These are phyloP conservation scores for Nysson spinosus DNA, from an alignment of 2,888 invertebrate genomes.

Conservation along the genomic window DNA sequence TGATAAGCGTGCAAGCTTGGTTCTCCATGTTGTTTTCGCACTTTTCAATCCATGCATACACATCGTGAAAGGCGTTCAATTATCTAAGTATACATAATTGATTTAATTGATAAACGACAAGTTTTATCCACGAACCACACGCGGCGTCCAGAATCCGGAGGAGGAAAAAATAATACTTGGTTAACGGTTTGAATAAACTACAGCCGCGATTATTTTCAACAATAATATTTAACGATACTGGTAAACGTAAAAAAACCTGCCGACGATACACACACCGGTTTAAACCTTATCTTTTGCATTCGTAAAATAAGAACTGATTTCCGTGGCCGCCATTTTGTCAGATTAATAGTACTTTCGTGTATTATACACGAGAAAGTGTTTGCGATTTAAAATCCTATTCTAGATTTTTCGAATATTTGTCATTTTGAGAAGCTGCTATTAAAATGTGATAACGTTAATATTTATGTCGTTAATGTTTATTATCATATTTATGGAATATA, in stretches of 20 bases:
- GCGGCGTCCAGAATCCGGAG: background rate
- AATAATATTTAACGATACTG: background rate
- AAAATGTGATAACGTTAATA: too few relatives aligned
- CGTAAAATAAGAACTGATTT: conserved; percentile 2
- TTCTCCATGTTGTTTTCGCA: too few relatives aligned
- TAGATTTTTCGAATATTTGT: too few relatives aligned
- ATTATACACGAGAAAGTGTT: too few relatives aligned
- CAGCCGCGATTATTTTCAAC: background rate
- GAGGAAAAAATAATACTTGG: background rate
- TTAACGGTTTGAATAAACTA: background rate
- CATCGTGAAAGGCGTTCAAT: background rate
- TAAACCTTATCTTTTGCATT: background rate
- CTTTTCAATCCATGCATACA: too few relatives aligned
- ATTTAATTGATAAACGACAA: background rate
- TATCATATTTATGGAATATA: too few relatives aligned
- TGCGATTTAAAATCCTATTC: too few relatives aligned
- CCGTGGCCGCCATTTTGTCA: background rate
- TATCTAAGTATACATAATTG: background rate
- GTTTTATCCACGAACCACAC: background rate
- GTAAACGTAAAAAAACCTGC: too few relatives aligned
- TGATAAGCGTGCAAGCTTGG: too few relatives aligned
- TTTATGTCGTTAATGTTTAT: too few relatives aligned
- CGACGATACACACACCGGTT: too few relatives aligned
- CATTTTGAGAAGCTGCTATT: too few relatives aligned
- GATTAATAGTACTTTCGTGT: background rate